Evolutionary conservation across 2,888 invertebrate species (phyloP).

Genomic region (Trichopria drosophilae): DNA sequence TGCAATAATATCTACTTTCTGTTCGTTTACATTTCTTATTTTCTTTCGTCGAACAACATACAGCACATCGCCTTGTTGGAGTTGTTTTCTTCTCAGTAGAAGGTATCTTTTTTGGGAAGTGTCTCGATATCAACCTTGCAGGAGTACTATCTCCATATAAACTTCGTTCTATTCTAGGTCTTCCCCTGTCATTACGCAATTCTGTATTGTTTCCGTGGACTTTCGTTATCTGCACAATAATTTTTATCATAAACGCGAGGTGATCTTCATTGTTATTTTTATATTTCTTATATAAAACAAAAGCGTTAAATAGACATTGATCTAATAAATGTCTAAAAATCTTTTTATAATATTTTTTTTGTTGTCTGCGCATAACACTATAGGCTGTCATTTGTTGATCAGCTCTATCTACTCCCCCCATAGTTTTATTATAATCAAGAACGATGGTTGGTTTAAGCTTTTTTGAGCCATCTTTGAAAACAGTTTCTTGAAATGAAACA

Average conservation of each 20-base stretch:
- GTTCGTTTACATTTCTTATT: not conserved
- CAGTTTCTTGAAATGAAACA: conserved; percentile 11
- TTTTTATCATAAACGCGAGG: too few relatives aligned
- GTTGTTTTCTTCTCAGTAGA: not conserved
- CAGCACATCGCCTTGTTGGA: not conserved
- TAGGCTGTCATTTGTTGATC: conserved; percentile 9
- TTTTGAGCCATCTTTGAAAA: conserved; percentile 1
- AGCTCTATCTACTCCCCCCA: conserved; percentile 12
- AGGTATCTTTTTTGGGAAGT: not conserved
- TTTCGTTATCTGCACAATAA: too few relatives aligned
- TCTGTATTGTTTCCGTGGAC: too few relatives aligned
- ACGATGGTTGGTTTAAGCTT: conserved; percentile 16
- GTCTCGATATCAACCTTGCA: not conserved
- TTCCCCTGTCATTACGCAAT: too few relatives aligned
- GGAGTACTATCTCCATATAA: conserved; percentile 5
- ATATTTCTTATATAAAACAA: not conserved
- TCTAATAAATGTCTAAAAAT: not conserved
- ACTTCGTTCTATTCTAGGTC: not conserved
- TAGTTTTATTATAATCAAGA: conserved; percentile 11
- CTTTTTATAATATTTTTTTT: conserved; percentile 6
- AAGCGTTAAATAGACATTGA: conserved; percentile 2
- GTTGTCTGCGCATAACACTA: not conserved
- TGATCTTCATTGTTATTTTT: too few relatives aligned
- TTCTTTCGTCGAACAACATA: not conserved
- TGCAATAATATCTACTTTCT: conserved; percentile 2